Evolutionary conservation across 2,888 invertebrate genomes (phyloP).

Genomic region (Malthinus flaveolus): DNA sequence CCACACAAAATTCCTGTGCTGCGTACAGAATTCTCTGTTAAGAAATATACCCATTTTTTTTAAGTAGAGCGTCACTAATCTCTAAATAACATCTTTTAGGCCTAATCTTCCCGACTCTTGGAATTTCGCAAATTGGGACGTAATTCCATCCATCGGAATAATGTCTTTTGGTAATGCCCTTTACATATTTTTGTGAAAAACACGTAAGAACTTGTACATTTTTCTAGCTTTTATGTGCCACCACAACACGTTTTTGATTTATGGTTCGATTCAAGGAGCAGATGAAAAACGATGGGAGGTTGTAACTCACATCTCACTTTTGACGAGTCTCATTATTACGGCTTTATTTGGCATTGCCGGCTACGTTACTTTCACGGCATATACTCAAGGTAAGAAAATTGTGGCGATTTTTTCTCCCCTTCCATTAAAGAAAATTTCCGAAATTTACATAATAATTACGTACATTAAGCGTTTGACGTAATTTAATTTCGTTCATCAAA

Average conservation of each 20-base stretch:
- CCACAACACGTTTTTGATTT: conserved; percentile 84
- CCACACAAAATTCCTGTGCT: too few species aligned
- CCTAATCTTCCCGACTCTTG: conserved; percentile 68
- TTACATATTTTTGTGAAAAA: background rate
- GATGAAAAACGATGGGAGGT: conserved; percentile 76
- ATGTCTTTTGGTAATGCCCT: conserved; percentile 82
- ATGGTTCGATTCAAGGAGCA: conserved; percentile 76
- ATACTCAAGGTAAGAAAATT: conserved; percentile 76
- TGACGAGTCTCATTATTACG: conserved; percentile 72
- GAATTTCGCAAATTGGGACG: conserved; percentile 72
- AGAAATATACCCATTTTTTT: too few species aligned
- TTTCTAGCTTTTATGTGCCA: conserved; percentile 85
- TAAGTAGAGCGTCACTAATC: background rate
- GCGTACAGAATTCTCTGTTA: too few species aligned
- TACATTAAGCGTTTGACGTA: background rate
- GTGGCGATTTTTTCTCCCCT: background rate
- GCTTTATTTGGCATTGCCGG: conserved; percentile 76
- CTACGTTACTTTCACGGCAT: conserved; percentile 78
- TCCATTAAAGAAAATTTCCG: background rate
- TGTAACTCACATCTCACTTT: conserved; percentile 78
- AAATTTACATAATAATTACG: background rate
- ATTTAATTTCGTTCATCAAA: background rate
- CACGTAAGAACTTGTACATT: background rate
- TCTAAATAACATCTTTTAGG: conserved; percentile 50
- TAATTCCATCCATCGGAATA: conserved; percentile 79